Evolutionary conservation across 2,797 vertebrate species (phyloP).

Genomic region (Oceanodroma leucorhoa): DNA sequence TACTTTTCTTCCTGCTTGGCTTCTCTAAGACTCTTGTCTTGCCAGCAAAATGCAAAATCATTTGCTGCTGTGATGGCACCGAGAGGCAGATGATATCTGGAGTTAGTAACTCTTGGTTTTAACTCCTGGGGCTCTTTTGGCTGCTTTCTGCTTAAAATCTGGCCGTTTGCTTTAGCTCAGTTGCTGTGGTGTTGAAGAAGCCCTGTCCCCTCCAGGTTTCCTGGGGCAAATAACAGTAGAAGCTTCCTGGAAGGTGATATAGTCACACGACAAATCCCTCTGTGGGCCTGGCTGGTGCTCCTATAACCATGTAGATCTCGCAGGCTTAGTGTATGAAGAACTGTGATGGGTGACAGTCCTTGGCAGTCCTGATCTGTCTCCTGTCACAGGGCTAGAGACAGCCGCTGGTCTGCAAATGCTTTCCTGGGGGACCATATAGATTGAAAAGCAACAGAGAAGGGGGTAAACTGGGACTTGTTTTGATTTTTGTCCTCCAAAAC

Average conservation of each 20-base stretch:
- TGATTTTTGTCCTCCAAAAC: background rate
- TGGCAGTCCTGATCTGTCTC: background rate
- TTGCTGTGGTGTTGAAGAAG: background rate
- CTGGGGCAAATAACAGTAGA: background rate
- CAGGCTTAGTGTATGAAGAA: background rate
- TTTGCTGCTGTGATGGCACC: background rate
- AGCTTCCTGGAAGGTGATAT: background rate
- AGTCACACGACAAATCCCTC: background rate
- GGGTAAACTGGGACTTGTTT: background rate
- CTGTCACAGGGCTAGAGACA: background rate
- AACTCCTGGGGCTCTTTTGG: conserved; percentile 9
- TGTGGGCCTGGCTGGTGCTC: background rate
- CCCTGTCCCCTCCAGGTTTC: background rate
- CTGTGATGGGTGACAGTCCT: background rate
- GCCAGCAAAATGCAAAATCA: background rate
- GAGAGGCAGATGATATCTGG: conserved; percentile 14
- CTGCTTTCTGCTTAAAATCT: conserved; percentile 1
- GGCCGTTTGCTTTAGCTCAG: background rate
- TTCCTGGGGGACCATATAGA: background rate
- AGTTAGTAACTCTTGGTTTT: conserved; percentile 14
- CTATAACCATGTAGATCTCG: accelerated
- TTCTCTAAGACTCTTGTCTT: background rate
- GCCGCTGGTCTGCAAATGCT: background rate
- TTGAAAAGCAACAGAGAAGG: background rate
- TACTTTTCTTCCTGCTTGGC: conserved; percentile 2